Evolutionary conservation across 2,113 vertebrate species (phyloP).

Genomic region (Mesocricetus auratus): DNA sequence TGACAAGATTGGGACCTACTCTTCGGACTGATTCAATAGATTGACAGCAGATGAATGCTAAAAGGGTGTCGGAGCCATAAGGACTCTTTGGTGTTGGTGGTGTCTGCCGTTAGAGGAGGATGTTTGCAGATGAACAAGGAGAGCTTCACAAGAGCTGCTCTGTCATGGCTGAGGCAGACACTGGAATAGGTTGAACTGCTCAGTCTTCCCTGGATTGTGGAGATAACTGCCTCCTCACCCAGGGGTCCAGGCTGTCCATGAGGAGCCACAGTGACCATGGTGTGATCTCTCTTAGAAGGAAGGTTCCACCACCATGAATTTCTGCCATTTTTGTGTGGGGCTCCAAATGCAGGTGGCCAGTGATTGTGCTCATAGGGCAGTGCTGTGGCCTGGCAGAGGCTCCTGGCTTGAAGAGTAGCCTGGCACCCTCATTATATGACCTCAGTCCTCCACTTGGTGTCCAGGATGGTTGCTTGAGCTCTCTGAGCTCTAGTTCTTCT

Average conservation of each 20-base stretch:
- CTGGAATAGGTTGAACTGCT: background rate
- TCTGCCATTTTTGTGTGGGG: background rate
- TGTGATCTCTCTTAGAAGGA: background rate
- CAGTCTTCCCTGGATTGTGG: background rate
- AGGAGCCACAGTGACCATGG: background rate
- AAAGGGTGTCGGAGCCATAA: background rate
- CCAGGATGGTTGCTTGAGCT: background rate
- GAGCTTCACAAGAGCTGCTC: background rate
- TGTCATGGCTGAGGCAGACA: background rate
- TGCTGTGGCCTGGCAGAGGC: background rate
- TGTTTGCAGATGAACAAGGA: background rate
- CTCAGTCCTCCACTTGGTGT: background rate
- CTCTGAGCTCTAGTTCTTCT: background rate
- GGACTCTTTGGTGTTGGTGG: background rate
- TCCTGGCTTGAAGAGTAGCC: background rate
- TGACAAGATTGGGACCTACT: background rate
- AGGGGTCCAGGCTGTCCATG: background rate
- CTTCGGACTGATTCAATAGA: background rate
- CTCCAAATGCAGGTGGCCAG: background rate
- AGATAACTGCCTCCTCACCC: background rate
- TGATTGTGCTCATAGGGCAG: background rate
- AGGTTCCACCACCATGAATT: background rate
- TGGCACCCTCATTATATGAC: background rate
- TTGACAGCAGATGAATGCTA: too few relatives aligned
- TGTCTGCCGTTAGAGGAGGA: background rate